Percentiles rank a stretch among this genome's conserved stretches.
phyloP scores from a whole-genome alignment of 1,140 invertebrate species.

The Chelonus insularis region DNA sequence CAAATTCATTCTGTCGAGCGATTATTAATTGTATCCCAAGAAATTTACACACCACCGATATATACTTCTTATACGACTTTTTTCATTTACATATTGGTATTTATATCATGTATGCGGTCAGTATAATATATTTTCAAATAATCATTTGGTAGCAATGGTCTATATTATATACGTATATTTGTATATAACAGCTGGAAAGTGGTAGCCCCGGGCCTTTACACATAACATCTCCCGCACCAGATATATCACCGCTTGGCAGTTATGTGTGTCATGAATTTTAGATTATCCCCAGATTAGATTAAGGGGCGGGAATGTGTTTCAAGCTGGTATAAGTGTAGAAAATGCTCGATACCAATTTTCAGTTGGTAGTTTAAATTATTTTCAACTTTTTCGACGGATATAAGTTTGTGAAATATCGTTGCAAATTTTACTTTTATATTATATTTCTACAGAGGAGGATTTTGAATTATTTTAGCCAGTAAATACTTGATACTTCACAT shows the following conservation, averaged over 20 bases:
- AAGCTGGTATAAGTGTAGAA: neutral
- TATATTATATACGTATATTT: too few relatives aligned
- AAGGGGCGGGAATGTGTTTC: constrained; percentile 38
- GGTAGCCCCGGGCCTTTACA: constrained; percentile 34
- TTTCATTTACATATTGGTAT: too few relatives aligned
- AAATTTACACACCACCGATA: neutral
- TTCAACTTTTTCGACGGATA: too few relatives aligned
- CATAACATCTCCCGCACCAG: constrained; percentile 48
- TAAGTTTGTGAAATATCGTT: too few relatives aligned
- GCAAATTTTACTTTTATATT: too few relatives aligned
- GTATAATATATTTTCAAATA: too few relatives aligned
- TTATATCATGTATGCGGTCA: too few relatives aligned
- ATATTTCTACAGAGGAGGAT: too few relatives aligned
- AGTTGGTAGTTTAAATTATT: too few relatives aligned
- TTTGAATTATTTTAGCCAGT: too few relatives aligned
- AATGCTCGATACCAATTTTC: neutral
- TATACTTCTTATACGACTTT: neutral
- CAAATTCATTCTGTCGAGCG: neutral
- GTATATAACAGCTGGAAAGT: constrained; percentile 14
- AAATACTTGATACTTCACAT: too few relatives aligned
- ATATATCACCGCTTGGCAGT: constrained; percentile 59
- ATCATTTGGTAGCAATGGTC: too few relatives aligned
- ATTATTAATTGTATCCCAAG: constrained; percentile 18
- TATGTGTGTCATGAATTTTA: constrained; percentile 60
- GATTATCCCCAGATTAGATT: constrained; percentile 59